These are phyloP conservation scores for Neoniphon sammara DNA, from an alignment of 2,797 vertebrate species.

Conservation along the genomic window DNA sequence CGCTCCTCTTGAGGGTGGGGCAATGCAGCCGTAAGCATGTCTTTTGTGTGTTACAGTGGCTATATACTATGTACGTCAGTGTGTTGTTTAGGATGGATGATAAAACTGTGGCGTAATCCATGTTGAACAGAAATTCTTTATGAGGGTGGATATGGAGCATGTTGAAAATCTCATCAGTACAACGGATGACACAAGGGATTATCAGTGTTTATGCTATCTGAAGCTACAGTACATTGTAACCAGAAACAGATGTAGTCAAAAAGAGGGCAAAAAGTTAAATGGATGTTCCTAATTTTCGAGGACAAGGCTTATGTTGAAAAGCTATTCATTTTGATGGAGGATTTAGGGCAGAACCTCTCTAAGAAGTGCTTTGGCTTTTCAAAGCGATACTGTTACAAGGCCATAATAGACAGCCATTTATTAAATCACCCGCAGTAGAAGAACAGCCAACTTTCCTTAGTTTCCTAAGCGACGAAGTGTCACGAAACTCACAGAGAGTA, in stretches of 20 bases:
- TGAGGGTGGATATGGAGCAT: not conserved
- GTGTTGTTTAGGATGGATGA: not conserved
- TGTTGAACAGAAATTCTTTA: not conserved
- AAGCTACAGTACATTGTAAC: slow-evolving; percentile 18
- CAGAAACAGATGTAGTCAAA: slow-evolving; percentile 38
- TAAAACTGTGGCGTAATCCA: not conserved
- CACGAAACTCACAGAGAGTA: not conserved
- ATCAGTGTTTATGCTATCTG: slow-evolving; percentile 17
- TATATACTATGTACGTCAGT: too few relatives aligned
- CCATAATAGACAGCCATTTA: slow-evolving; percentile 10
- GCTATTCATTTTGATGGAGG: slow-evolving; percentile 24
- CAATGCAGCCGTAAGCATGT: not conserved
- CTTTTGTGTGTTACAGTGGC: not conserved
- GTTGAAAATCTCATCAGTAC: slow-evolving; percentile 25
- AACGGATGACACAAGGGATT: slow-evolving; percentile 21
- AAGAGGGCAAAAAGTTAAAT: slow-evolving; percentile 1
- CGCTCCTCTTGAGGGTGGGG: not conserved
- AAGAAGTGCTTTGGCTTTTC: slow-evolving; percentile 11
- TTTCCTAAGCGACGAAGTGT: not conserved
- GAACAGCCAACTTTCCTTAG: not conserved
- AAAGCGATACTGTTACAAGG: slow-evolving; percentile 11
- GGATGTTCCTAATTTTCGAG: not conserved
- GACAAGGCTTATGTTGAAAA: slow-evolving; percentile 18
- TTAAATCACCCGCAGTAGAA: not conserved
- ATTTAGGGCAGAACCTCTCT: not conserved